Evolutionary conservation across 1,140 invertebrate genomes (phyloP), one percentile per base, ranked within the genome.

Genomic region (Eufriesea mexicana): DNA sequence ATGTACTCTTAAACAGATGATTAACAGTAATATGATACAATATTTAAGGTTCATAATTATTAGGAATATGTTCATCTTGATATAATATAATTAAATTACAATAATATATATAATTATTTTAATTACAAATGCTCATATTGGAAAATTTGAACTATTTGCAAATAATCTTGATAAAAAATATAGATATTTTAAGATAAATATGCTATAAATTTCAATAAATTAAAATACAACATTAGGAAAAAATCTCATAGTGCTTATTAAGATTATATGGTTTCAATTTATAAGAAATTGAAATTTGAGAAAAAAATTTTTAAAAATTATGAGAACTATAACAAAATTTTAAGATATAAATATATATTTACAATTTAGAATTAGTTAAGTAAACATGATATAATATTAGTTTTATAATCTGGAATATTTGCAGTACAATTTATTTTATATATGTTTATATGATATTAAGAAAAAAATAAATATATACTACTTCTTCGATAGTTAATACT

Each of bases 31-130:
- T 14, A 49, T 23, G 25, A 67, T 45, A 57, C 59, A 59, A 79
- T 23, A 25, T 45, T 62, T 20, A 2, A 28, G 35, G 4, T 35
- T 35, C 35, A 35, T 35, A 35, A 35, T 35, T 62, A 61, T 49
- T n/a, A 68, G 42, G 16, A 18, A 23, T 49, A 51, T 62, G 14
- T 49, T 45, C 16, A 47, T 61, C 28, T 51, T 64, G 20, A 20
- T 54, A n/a, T 35, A 35, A 71, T 54, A 54, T 54, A 54, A 28
- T 28, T 70, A 25, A 70, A 70, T 73, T 42, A 66, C 8, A 66
- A 23, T 42, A 66, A 9, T 20, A 42, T 61, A 25, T 28, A 61
- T n/a, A n/a, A 20, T 62, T 8, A 35, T 35, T 6, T 61, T 12
- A 23, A 35, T 20, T 62, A 35, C 12, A 45, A 45, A 67, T 7